These are phyloP conservation scores for Zhengitettix transpicula DNA, from an alignment of 2,888 invertebrate species.

Conservation along the genomic window DNA sequence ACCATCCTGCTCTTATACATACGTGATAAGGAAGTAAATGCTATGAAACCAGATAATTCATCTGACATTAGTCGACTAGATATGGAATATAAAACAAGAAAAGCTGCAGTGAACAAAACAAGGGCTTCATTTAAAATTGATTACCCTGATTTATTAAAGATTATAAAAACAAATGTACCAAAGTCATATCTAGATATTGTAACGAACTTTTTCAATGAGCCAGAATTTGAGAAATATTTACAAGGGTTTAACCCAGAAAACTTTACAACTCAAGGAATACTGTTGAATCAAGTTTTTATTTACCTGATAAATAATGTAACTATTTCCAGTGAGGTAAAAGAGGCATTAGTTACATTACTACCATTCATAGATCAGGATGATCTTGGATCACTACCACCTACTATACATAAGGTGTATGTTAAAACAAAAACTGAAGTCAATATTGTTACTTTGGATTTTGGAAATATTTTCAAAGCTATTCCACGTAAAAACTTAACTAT, in stretches of 20 bases:
- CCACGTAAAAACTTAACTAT: background rate
- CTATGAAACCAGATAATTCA: background rate
- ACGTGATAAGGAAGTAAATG: background rate
- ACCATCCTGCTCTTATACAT: background rate
- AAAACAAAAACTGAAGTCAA: conserved; percentile 2
- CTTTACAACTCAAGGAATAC: conserved; percentile 4
- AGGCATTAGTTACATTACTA: background rate
- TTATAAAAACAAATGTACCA: conserved; percentile 3
- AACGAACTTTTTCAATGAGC: background rate
- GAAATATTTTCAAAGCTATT: conserved; percentile 1
- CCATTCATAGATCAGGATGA: conserved; percentile 2
- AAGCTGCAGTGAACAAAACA: background rate
- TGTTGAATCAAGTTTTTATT: background rate
- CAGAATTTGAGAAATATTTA: background rate
- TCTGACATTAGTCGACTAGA: background rate
- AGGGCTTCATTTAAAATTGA: conserved; percentile 1
- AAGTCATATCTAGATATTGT: background rate
- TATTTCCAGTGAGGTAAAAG: background rate
- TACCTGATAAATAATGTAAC: background rate
- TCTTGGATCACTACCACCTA: conserved; percentile 2
- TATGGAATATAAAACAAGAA: background rate
- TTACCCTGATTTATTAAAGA: background rate
- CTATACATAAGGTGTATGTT: conserved; percentile 2
- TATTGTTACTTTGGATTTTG: conserved; percentile 3
- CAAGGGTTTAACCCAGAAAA: background rate